These are phyloP conservation scores for Maniola hyperantus DNA, from an alignment of 2,888 invertebrate species.

Conservation along the genomic window DNA sequence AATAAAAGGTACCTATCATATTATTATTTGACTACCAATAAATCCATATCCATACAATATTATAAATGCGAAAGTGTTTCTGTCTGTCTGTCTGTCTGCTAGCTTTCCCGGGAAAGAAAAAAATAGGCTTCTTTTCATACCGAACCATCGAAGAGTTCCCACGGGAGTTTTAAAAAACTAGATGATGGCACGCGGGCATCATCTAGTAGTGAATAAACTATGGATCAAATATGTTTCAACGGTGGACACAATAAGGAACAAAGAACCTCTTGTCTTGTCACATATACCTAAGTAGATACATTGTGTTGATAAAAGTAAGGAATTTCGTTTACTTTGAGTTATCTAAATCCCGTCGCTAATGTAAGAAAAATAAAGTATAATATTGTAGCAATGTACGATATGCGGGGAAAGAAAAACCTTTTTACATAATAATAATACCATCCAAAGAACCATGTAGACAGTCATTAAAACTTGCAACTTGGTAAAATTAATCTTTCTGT, in stretches of 20 bases:
- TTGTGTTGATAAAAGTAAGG: not conserved
- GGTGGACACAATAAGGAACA: not conserved
- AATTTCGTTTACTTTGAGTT: conserved; percentile 1
- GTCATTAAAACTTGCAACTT: not conserved
- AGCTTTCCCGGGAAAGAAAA: too few species aligned
- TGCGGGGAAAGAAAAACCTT: not conserved
- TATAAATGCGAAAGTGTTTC: too few species aligned
- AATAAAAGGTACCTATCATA: too few species aligned
- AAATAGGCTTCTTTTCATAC: too few species aligned
- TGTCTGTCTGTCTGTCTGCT: too few species aligned
- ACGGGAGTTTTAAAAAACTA: too few species aligned
- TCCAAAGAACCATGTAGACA: not conserved
- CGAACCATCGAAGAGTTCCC: too few species aligned
- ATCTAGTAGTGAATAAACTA: too few species aligned
- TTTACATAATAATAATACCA: not conserved
- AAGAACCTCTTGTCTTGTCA: not conserved
- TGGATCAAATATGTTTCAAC: not conserved
- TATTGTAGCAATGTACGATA: not conserved
- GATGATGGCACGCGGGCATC: too few species aligned
- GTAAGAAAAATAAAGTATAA: not conserved
- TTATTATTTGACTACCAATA: too few species aligned
- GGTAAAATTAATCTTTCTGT: too few species aligned
- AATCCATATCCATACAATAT: too few species aligned
- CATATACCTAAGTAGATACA: not conserved
- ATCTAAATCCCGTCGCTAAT: not conserved